Evolutionary conservation across 2,797 vertebrate species (phyloP), one percentile per base, ranked within the genome.

Genomic region (Myripristis murdjan): DNA sequence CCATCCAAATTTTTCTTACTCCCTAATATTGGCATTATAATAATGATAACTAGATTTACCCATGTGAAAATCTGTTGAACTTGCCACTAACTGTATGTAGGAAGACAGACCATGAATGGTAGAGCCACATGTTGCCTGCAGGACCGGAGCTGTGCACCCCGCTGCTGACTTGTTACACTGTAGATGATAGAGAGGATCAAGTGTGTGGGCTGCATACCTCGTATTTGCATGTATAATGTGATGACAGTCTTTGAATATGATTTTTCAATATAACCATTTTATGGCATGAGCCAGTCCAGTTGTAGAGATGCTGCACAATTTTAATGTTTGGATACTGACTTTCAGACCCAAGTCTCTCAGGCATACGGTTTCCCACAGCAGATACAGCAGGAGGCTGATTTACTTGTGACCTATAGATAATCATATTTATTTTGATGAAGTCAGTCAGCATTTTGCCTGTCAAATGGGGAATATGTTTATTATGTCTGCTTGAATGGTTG

Each of bases 281-380:
- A 46, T 56, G 35, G 55, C 51, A 79, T 48, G 62, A 60, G 54
- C 47, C 58, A 60, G 63, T 62, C 43, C 59, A 61, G 63, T 53
- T 75, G 26, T 72, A 49, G 52, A 86, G 69, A 88, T 89, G 76
- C 76, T 89, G 83, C 86, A 84, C 71, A 67, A 68, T 83, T 78
- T 81, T 47, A n/a, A 74, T 63, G 62, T 82, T 81, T 78, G 59
- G 72, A 80, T 57, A 68, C 62, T 70, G 63, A 70, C 39, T 75
- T 88, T 79, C 70, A 22, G 81, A 81, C 54, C 70, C 48, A 70
- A 77, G 85, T 70, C 54, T 90, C 89, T 92, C 89, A 88, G 90
- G 90, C 69, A 41, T 43, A 70, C 70, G 35, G 58, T 83, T 82
- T 85, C 85, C 73, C 44, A 77, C 68, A 78, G 62, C 43, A 58